Conservation (phyloP, 2,113 vertebrate genomes). For the Choloepus hoffmanni region DNA sequence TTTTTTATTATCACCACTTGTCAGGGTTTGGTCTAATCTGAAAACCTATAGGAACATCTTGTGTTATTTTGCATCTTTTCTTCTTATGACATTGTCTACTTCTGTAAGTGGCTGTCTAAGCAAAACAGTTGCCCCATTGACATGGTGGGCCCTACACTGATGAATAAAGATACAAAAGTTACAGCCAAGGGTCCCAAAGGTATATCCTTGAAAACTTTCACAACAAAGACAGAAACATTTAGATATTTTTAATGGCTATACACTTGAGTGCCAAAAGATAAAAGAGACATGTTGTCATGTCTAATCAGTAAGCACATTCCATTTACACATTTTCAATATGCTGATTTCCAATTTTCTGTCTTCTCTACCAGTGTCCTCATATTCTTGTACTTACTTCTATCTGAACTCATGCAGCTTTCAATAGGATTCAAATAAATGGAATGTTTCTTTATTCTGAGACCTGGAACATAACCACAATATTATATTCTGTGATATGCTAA, state of each 20-base stretch:
- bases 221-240: neutral
- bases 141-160: neutral
- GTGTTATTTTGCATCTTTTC: neutral
- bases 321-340: conserved; percentile 18
- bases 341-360: conserved; percentile 35
- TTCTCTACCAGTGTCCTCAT: conserved; percentile 32
- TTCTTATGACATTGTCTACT: neutral
- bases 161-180: neutral
- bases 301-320: neutral
- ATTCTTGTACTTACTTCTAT: conserved; percentile 28
- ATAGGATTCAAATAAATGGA: conserved; percentile 64
- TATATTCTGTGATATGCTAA: neutral
- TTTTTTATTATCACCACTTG: neutral
- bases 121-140: neutral
- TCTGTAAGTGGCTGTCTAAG: neutral
- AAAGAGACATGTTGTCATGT: conserved; percentile 29
- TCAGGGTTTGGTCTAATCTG: conserved; percentile 8
- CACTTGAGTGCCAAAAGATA: neutral
- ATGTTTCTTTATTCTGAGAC: conserved; percentile 22
- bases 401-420: conserved; percentile 37
- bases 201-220: neutral
- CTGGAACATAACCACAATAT: conserved; percentile 7
- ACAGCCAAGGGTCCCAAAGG: neutral
- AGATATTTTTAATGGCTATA: neutral
- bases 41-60: neutral